Percentiles rank a stretch among this genome's conserved stretches.
These are phyloP conservation scores for Drosophila lutescens DNA, from an alignment of 2,888 invertebrate species.

Conservation along the genomic window DNA sequence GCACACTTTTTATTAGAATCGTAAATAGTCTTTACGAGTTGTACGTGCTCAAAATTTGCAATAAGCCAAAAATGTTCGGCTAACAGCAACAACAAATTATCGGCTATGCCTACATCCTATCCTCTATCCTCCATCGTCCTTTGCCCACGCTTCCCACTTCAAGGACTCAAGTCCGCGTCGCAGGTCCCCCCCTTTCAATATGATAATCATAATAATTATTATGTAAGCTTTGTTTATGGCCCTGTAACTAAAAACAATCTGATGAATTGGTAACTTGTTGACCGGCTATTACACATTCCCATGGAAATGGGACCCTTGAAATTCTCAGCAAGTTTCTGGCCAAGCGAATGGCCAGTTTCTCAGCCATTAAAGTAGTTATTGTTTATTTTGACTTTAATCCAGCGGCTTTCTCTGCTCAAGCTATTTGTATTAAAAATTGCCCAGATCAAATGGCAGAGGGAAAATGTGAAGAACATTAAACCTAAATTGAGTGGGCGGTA, in stretches of 20 bases:
- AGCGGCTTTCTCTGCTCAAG: neutral
- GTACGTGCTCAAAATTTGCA: conserved; percentile 78
- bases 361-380: neutral
- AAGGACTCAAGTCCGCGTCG: conserved; percentile 1
- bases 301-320: neutral
- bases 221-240: conserved; percentile 69
- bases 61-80: conserved; percentile 69
- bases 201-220: conserved; percentile 75
- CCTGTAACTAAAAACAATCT: conserved; percentile 31
- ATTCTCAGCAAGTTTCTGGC: conserved; percentile 1
- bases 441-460: too few relatives aligned
- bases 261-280: conserved; percentile 37
- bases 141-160: neutral
- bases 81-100: conserved; percentile 66
- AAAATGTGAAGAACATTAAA: neutral
- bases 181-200: conserved; percentile 22
- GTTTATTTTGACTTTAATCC: neutral
- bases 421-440: neutral
- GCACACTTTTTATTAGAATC: conserved; percentile 75
- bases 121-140: neutral
- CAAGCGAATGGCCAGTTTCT: neutral
- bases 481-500: too few relatives aligned
- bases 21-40: conserved; percentile 78
- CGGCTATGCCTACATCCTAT: conserved; percentile 48
- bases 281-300: neutral